These are phyloP conservation scores for Gnatocerus cornutus DNA, from an alignment of 2,888 invertebrate genomes.

Conservation along the genomic window DNA sequence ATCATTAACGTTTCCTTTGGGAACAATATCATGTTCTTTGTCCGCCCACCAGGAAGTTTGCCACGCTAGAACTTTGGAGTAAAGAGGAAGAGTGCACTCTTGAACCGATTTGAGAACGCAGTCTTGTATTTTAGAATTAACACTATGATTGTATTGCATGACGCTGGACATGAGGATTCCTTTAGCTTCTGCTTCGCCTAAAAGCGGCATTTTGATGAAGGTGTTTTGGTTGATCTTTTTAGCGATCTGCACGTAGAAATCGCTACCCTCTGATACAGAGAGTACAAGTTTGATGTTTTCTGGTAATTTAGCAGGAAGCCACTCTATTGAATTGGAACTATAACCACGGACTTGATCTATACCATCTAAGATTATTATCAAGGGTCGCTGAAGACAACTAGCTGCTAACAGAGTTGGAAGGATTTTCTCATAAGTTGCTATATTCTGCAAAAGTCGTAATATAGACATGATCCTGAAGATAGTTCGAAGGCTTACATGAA, in stretches of 20 bases:
- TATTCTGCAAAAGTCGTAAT: conserved; percentile 74
- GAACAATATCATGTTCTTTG: conserved; percentile 73
- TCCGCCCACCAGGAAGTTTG: conserved; percentile 77
- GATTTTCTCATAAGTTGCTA: conserved; percentile 80
- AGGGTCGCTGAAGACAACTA: conserved; percentile 74
- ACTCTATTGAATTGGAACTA: conserved; percentile 78
- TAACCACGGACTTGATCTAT: conserved; percentile 77
- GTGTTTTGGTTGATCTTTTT: conserved; percentile 62
- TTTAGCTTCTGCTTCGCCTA: conserved; percentile 73
- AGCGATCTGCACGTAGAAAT: conserved; percentile 68
- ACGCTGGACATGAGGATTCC: conserved; percentile 74
- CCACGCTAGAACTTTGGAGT: conserved; percentile 80
- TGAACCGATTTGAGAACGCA: conserved; percentile 75
- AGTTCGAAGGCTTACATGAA: conserved; percentile 72
- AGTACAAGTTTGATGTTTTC: conserved; percentile 84
- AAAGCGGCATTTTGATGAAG: conserved; percentile 72
- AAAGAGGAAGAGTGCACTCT: conserved; percentile 80
- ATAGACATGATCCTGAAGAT: neutral
- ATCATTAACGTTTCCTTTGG: conserved; percentile 74
- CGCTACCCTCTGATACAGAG: conserved; percentile 78
- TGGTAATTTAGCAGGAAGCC: conserved; percentile 85
- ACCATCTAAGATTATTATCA: conserved; percentile 85
- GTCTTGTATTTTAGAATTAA: conserved; percentile 76
- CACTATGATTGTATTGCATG: conserved; percentile 76
- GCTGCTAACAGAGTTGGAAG: conserved; percentile 75